These are phyloP conservation scores for Sebastes cheni DNA, from an alignment of 2,797 vertebrate genomes.

Conservation along the genomic window DNA sequence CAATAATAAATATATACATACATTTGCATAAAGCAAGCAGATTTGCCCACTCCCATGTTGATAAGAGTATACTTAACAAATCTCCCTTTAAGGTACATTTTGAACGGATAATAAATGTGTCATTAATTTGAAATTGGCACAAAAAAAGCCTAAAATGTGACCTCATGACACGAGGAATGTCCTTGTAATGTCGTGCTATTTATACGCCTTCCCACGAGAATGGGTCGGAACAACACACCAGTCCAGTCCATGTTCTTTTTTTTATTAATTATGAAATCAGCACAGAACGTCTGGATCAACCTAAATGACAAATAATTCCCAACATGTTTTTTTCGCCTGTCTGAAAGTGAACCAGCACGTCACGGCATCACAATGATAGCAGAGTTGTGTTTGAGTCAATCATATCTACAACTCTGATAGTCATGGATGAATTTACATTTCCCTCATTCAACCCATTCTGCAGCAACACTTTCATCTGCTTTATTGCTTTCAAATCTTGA, in stretches of 20 bases:
- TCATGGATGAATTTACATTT: constrained; percentile 17
- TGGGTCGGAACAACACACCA: neutral
- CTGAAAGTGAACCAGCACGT: constrained; percentile 3
- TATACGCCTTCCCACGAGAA: neutral
- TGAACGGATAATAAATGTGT: too few species aligned
- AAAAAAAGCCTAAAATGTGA: neutral
- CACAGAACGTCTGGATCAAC: neutral
- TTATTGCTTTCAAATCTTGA: constrained; percentile 36
- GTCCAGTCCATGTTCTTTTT: too few species aligned
- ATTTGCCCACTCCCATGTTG: too few species aligned
- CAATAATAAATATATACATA: too few species aligned
- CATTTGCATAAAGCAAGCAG: too few species aligned
- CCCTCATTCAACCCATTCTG: constrained; percentile 20
- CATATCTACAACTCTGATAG: constrained; percentile 18
- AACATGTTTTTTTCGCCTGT: neutral
- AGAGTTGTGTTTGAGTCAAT: constrained; percentile 16
- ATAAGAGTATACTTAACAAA: too few species aligned
- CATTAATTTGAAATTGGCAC: neutral
- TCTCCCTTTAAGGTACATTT: too few species aligned
- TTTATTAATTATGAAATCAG: neutral
- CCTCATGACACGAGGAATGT: neutral
- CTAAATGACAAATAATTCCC: neutral
- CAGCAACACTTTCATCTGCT: constrained; percentile 1
- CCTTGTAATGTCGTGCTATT: neutral
- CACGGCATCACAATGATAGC: constrained; percentile 13